Percentiles rank a stretch among this genome's conserved stretches.
These are phyloP conservation scores for Harmothoe impar DNA, from an alignment of 2,888 invertebrate species.

Conservation along the genomic window DNA sequence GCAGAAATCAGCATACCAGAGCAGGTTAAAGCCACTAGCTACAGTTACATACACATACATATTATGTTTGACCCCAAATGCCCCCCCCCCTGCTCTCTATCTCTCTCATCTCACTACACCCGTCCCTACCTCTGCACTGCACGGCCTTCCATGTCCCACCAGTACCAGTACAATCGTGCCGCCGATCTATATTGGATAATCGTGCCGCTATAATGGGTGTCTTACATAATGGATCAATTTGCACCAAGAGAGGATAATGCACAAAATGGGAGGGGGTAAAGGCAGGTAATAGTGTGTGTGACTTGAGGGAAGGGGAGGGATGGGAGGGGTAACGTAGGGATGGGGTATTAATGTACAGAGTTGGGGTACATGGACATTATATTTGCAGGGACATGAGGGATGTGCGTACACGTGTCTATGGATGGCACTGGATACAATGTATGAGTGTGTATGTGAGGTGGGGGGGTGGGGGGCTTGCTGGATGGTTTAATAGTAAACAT, in stretches of 20 bases:
- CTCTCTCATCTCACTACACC: background rate
- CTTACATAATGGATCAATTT: constrained; percentile 57
- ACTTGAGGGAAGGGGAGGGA: background rate
- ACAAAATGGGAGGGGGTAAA: background rate
- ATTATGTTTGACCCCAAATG: background rate
- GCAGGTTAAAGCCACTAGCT: no score
- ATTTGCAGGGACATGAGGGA: background rate
- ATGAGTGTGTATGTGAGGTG: no score
- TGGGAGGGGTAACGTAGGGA: background rate
- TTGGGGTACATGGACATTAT: background rate
- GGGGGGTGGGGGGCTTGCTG: no score
- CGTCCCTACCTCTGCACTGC: background rate
- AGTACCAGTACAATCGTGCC: constrained; percentile 1
- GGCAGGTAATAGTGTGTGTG: background rate
- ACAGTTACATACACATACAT: background rate
- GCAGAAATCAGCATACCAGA: no score
- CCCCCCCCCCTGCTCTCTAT: background rate
- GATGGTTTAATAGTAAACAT: no score
- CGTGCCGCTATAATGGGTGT: constrained; percentile 33
- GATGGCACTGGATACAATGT: no score
- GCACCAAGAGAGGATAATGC: constrained; percentile 40
- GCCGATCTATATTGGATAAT: constrained; percentile 48
- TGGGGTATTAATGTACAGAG: background rate
- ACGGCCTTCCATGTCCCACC: background rate
- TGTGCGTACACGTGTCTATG: no score